phyloP scores from a whole-genome alignment of 2,888 invertebrate species.

The Clivina fossor region DNA sequence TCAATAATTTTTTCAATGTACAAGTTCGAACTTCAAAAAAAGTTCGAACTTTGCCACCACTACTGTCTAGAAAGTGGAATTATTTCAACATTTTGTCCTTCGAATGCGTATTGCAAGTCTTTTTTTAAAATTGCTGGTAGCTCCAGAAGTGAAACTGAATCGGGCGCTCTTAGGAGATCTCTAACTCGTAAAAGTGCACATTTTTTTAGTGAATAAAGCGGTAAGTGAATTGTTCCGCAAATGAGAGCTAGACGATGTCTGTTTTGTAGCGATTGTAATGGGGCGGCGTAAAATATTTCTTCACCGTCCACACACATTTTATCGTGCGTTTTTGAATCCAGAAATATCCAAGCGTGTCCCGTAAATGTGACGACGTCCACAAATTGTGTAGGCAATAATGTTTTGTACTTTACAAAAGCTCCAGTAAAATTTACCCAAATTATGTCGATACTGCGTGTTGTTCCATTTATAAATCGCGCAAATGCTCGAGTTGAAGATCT shows the following conservation, averaged over 20 bases:
- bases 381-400: slow-evolving; percentile 57
- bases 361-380: slow-evolving; percentile 74
- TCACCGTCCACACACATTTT: slow-evolving; percentile 59
- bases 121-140: slow-evolving; percentile 53
- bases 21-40: too few relatives aligned
- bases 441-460: slow-evolving; percentile 58
- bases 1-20: too few relatives aligned
- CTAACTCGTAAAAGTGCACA: slow-evolving; percentile 56
- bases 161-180: slow-evolving; percentile 47
- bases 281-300: slow-evolving; percentile 11
- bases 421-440: slow-evolving; percentile 81
- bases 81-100: background rate
- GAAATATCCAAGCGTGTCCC: slow-evolving; percentile 84
- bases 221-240: slow-evolving; percentile 58
- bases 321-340: slow-evolving; percentile 69
- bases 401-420: slow-evolving; percentile 60
- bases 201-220: slow-evolving; percentile 56
- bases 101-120: slow-evolving; percentile 48
- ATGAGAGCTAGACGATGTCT: slow-evolving; percentile 41
- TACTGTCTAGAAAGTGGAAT: background rate
- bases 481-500: slow-evolving; percentile 51
- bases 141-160: slow-evolving; percentile 50
- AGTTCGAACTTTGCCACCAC: too few relatives aligned
- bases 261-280: background rate
- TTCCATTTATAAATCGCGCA: slow-evolving; percentile 65